These are phyloP conservation scores for Platorchestia sp. DNA, from an alignment of 1,140 invertebrate species.

Conservation along the genomic window DNA sequence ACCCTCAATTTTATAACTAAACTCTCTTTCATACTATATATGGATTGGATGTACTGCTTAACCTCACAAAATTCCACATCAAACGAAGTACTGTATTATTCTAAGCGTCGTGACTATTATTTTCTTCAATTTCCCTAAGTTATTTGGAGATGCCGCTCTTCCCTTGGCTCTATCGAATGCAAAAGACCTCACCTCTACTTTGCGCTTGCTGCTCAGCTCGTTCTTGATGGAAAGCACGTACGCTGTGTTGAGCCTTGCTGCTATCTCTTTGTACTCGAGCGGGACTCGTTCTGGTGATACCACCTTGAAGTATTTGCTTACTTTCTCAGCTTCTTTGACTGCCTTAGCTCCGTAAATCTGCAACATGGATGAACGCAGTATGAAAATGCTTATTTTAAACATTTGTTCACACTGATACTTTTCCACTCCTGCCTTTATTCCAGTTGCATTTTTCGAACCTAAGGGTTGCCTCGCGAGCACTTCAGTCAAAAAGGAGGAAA, in stretches of 20 bases:
- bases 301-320: constrained; percentile 51
- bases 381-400: not conserved
- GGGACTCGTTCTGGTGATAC: constrained; percentile 52
- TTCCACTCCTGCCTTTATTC: no score
- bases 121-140: not conserved
- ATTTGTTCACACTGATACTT: no score
- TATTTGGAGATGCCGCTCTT: not conserved
- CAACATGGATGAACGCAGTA: not conserved
- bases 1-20: no score
- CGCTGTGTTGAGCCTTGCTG: constrained; percentile 31
- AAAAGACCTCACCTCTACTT: constrained; percentile 33
- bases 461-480: no score
- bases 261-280: constrained; percentile 29
- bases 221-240: constrained; percentile 55
- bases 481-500: no score
- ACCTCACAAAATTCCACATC: no score
- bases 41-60: no score
- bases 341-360: constrained; percentile 15
- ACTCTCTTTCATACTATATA: no score
- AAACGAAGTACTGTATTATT: no score
- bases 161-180: not conserved
- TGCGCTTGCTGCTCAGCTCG: not conserved
- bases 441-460: no score
- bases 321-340: constrained; percentile 33
- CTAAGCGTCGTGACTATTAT: no score